Base-by-base conservation (phyloP, 2,888 invertebrate genomes). In the Agrypnus murinus region DNA sequence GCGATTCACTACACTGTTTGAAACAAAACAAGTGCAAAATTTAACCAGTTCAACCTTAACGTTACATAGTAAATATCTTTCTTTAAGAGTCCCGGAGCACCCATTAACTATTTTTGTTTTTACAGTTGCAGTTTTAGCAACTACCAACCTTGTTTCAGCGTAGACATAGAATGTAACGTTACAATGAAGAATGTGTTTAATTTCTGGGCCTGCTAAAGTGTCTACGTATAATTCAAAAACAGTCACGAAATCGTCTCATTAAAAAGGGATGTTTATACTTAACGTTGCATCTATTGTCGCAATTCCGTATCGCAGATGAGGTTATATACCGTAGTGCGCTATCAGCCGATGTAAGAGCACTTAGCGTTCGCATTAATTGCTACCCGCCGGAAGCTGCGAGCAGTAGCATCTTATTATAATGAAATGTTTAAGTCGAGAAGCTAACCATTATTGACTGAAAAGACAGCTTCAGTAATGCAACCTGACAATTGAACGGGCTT, bases 331-430 rank as follows among this genome's bases (percentile, higher is more conserved):
- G 57, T 45, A 14, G 62, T 62, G 15, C 46, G 38, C 32, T 32
- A 62, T 62, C 62, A 46, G 62, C 15, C 14, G 65, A 53, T 60
- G 40, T 60, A 67, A 60, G 59, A 67, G 67, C 67, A 67, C 67
- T 67, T 60, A 60, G 60, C 60, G 60, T 48, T 67, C 46, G 32
- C 58, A 67, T 67, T 67, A 67, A 67, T 67, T 67, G 67, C 46
- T 67, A 50, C 45, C 58, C 59, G 36, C 48, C 60, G 58, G 67
- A 67, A 43, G 67, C 58, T 40, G 67, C 31, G 48, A 67, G 48
- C 67, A 48, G 59, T 43, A 60, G 53, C 67, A 67, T 67, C 67
- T 67, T 67, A 67, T 67, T 67, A 67, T 67, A 67, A 67, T 67
- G 59, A 59, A 67, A 67, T 67, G 67, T 43, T 60, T 67, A 67